Base-by-base conservation (phyloP, 2,113 vertebrate species). In the Ahaetulla prasina region DNA sequence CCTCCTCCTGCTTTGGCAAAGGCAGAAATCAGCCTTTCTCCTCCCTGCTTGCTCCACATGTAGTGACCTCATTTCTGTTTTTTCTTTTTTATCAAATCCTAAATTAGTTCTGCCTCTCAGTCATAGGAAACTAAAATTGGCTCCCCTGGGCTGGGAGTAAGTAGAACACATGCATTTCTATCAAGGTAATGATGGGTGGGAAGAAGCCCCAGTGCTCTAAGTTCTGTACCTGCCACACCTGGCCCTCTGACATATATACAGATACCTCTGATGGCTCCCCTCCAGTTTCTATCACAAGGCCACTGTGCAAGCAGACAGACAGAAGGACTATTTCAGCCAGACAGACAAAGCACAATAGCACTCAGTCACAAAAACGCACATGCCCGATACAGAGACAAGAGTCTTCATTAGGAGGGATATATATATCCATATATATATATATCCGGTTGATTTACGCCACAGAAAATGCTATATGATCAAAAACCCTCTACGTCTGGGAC, bases 31-130 rank as follows among this genome's bases (percentile, higher is more conserved):
- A 52, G 88, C 93, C 2, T 30, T 23, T 91, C 86, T 92, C 2
- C 2, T 94, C 93, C 12, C 90, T 35, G 14, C 91, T 11, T 52
- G 60, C 30, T 45, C 49, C n/a, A 1, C 43, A 87, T 93, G 91
- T 84, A 90, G 92, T 95, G 96, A 96, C 97, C 97, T 97, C 96
- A 94, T 96, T 98, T 96, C 50, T 18, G 93, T 96, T 97, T 95
- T 94, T 95, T 96, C 96, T 96, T 97, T 95, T 94, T 96, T 96
- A 96, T 96, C 95, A 92, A 93, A 96, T 97, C 96, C 96, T 68
- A 97, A 97, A 97, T 98, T 97, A 98, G 98, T 97, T 95, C 97
- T 97, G 96, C 95, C 96, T 96, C 97, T 95, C 97, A 94, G 96
- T 96, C 96, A 93, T 92, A 96, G 96, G 96, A 95, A 96, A 96